Percentiles rank a stretch among this genome's conserved stretches.
Evolutionary conservation across 2,797 vertebrate species (phyloP).

Genomic region (Anguilla pacifica): DNA sequence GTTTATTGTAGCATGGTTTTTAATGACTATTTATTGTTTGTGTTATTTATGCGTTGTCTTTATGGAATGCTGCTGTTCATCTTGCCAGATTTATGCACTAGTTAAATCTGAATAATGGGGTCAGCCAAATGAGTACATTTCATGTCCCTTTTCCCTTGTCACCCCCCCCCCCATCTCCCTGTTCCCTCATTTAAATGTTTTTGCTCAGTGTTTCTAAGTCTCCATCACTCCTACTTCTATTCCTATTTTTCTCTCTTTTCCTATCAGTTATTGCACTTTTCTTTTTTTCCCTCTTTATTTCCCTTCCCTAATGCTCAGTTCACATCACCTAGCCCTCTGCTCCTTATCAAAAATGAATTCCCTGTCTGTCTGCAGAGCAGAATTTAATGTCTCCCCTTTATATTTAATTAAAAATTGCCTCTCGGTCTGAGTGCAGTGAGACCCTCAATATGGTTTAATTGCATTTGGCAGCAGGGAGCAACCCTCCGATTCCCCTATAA

Average conservation of each 20-base stretch:
- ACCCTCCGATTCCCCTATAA: not conserved
- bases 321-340: not conserved
- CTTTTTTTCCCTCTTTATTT: not conserved
- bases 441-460: constrained; percentile 9
- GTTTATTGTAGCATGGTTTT: not conserved
- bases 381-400: constrained; percentile 8
- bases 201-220: not conserved
- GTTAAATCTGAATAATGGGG: not conserved
- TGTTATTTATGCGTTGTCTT: not conserved
- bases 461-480: not conserved
- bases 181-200: not conserved
- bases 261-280: not conserved
- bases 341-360: constrained; percentile 34
- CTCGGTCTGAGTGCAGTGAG: not conserved
- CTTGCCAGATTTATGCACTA: not conserved
- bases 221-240: not conserved
- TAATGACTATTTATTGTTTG: not conserved
- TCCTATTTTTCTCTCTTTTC: not conserved
- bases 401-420: constrained; percentile 24
- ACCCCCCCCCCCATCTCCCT: not conserved
- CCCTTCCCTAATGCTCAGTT: constrained; percentile 5
- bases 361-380: constrained; percentile 11
- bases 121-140: not conserved
- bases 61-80: not conserved
- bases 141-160: not conserved